A percentile compares a stretch with the other conserved stretches of the same genome.
Evolutionary conservation across 2,797 vertebrate species (phyloP).

Genomic region (Coracias cyanogaster): DNA sequence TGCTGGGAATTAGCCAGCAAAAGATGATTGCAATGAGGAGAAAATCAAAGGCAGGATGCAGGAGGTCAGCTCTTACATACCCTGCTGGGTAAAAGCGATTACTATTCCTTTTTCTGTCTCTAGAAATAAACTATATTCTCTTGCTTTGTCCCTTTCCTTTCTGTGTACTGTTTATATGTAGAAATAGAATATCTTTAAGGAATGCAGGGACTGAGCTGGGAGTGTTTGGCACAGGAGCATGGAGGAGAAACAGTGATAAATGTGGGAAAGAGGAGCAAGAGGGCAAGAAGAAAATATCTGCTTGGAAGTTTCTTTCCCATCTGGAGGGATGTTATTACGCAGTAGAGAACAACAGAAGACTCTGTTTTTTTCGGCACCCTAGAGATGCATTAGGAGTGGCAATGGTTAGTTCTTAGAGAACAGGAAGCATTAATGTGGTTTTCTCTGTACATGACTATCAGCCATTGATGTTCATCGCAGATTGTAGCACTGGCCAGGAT

Average conservation of each 20-base stretch:
- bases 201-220: neutral
- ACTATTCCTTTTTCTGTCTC: slow-evolving; percentile 39
- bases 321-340: neutral
- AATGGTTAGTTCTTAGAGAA: neutral
- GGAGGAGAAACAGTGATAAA: neutral
- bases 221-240: neutral
- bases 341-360: neutral
- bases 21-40: slow-evolving; percentile 61
- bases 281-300: neutral
- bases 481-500: neutral
- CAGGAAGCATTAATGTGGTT: neutral
- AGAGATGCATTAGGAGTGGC: neutral
- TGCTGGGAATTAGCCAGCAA: slow-evolving; percentile 67
- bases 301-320: neutral
- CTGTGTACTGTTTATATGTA: neutral
- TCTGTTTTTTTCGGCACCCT: neutral
- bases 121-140: slow-evolving; percentile 32
- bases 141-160: neutral
- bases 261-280: neutral
- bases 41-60: slow-evolving; percentile 74
- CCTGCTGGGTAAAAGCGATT: slow-evolving; percentile 29
- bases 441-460: neutral
- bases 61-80: slow-evolving; percentile 56
- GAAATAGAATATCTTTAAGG: neutral
- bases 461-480: neutral